Evolutionary conservation across 2,888 invertebrate genomes (phyloP).

Genomic region (Tipula lateralis): DNA sequence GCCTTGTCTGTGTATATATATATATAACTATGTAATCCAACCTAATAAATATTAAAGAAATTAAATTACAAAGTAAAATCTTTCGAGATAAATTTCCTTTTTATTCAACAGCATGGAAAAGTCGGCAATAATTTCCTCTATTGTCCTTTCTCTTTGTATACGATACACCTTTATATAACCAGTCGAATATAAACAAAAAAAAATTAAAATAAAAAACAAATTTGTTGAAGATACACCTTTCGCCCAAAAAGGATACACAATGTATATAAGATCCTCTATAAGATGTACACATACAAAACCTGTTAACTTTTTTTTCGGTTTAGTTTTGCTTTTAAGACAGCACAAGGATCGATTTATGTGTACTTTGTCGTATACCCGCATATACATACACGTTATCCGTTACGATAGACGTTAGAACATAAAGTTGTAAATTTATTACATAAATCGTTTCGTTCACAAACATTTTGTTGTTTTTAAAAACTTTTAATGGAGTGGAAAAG

Average conservation of each 20-base stretch:
- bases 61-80: conserved; percentile 7
- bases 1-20: background rate
- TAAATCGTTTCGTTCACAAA: background rate
- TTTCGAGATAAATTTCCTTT: background rate
- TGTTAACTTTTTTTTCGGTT: background rate
- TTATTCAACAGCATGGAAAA: background rate
- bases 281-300: background rate
- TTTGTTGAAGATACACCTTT: background rate
- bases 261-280: background rate
- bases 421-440: background rate
- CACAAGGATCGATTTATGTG: conserved; percentile 6
- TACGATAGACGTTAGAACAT: background rate
- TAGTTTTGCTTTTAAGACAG: background rate
- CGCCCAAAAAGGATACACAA: background rate
- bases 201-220: background rate
- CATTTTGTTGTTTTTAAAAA: conserved; percentile 1
- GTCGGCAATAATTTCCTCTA: background rate
- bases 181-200: background rate
- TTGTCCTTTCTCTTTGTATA: background rate
- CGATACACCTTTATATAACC: background rate
- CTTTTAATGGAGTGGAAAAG: conserved; percentile 19
- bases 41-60: background rate
- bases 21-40: background rate
- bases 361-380: background rate
- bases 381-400: background rate